phyloP scores from a whole-genome alignment of 2,888 invertebrate genomes.

The Pemphredon lugubris region DNA sequence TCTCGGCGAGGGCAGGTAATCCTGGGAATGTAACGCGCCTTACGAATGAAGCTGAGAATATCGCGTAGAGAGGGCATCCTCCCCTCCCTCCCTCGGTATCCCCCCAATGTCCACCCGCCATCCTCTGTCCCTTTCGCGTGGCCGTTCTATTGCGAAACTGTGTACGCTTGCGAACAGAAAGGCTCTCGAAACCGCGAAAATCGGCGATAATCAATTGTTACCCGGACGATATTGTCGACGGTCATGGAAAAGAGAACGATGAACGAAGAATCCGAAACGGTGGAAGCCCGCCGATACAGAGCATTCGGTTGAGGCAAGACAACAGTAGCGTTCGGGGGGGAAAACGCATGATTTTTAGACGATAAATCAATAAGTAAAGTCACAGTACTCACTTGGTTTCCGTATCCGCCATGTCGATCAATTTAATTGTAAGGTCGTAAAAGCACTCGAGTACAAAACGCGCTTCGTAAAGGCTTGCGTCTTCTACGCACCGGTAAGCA shows the following conservation, averaged over 20 bases:
- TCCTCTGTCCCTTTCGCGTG: constrained; percentile 48
- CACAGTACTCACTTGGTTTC: constrained; percentile 67
- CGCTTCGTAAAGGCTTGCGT: constrained; percentile 51
- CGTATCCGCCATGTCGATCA: constrained; percentile 69
- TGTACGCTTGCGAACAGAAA: constrained; percentile 26
- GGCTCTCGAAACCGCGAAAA: not conserved
- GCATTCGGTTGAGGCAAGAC: constrained; percentile 31
- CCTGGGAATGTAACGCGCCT: constrained; percentile 67
- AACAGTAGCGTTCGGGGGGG: constrained; percentile 17
- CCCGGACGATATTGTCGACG: not conserved
- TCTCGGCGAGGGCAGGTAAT: constrained; percentile 58
- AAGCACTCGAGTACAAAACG: constrained; percentile 44
- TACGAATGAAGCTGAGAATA: constrained; percentile 64
- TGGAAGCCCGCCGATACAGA: constrained; percentile 20
- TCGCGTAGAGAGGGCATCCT: constrained; percentile 61
- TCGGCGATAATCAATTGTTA: too few species aligned
- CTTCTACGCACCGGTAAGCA: constrained; percentile 69
- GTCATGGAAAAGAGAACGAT: not conserved
- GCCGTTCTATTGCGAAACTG: constrained; percentile 36
- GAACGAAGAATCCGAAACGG: not conserved
- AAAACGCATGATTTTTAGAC: constrained; percentile 47
- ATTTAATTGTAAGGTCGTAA: constrained; percentile 47
- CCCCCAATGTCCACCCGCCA: constrained; percentile 44
- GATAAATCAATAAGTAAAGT: constrained; percentile 42
- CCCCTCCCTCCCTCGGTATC: constrained; percentile 52